These are phyloP conservation scores for Macropodus opercularis DNA, from an alignment of 2,797 vertebrate species.

Conservation along the genomic window DNA sequence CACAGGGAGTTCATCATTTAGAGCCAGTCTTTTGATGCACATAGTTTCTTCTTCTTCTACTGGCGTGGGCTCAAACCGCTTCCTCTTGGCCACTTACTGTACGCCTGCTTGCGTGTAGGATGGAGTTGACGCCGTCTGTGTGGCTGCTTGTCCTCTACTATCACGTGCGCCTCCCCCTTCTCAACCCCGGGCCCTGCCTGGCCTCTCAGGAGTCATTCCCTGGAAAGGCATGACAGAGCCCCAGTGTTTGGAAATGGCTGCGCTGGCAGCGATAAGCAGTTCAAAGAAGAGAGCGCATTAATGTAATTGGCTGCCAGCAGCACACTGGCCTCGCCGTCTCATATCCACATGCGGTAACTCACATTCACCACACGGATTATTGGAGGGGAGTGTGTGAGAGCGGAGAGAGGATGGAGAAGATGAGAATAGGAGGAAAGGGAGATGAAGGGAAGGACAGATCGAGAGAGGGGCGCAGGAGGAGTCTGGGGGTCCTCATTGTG, in stretches of 20 bases:
- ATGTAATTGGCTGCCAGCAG: constrained; percentile 86
- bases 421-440: constrained; percentile 62
- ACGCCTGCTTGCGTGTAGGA: constrained; percentile 37
- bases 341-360: constrained; percentile 76
- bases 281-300: constrained; percentile 85
- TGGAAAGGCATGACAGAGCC: constrained; percentile 79
- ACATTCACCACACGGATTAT: constrained; percentile 77
- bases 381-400: constrained; percentile 62
- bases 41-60: constrained; percentile 39
- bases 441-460: constrained; percentile 71
- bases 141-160: constrained; percentile 56
- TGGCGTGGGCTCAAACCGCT: constrained; percentile 42
- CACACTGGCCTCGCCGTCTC: constrained; percentile 77
- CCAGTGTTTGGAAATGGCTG: constrained; percentile 81
- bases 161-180: constrained; percentile 59
- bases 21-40: constrained; percentile 30
- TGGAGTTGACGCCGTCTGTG: constrained; percentile 28
- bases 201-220: constrained; percentile 73
- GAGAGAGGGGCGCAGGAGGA: constrained; percentile 53
- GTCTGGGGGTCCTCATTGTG: constrained; percentile 70
- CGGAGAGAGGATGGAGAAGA: constrained; percentile 58
- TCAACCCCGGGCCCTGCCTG: constrained; percentile 57
- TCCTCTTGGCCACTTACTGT: constrained; percentile 37
- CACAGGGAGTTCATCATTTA: constrained; percentile 10
- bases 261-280: constrained; percentile 86